Base-by-base conservation (phyloP, 1,140 invertebrate genomes). In the Ostrea denselamellosa region DNA sequence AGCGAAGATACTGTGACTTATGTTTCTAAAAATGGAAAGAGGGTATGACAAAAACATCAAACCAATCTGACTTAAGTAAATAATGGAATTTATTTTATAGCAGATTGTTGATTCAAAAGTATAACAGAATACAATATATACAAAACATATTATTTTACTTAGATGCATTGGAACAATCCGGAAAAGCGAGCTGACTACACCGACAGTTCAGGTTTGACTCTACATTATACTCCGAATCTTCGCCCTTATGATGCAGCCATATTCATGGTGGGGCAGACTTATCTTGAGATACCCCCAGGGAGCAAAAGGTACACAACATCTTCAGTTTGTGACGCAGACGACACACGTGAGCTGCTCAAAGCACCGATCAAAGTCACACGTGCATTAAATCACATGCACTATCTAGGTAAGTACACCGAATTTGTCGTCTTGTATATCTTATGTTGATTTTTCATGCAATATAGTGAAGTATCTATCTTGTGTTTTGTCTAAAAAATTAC, bases 81-180 rank as follows among this genome's bases (percentile, higher is more conserved):
- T 5, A 44, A 5, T 44, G 34, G 34, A 44, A 2, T 44, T 44
- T 44, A 2, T 44, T 44, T 44, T 44, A 1, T 44, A 44, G 34
- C 1, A 44, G 5, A 44, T 44, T 44, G 34, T 44, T 44, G 34
- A 44, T 5, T 44, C 34, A 44, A 44, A 44, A 44, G 34, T 2
- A 44, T 44, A 44, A 44, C 34, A 44, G 34, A 1, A 44, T 44
- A 44, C 34, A 44, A 44, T 44, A 44, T 44, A 44, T 44, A 44
- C 5, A 44, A 44, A 44, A 44, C 34, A 44, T 44, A 2, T 44
- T 14, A n/a, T 56, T 77, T 86, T 5, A 83, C 83, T 53, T 53
- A 91, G 91, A 28, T 90, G 51, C 91, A 91, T 58, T 91, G 91
- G 91, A 90, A 91, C 86, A 91, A 91, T 28, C 90, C 91, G 7